Conservation (phyloP, 2,888 invertebrate genomes). For the Drosophila buzzatii region DNA sequence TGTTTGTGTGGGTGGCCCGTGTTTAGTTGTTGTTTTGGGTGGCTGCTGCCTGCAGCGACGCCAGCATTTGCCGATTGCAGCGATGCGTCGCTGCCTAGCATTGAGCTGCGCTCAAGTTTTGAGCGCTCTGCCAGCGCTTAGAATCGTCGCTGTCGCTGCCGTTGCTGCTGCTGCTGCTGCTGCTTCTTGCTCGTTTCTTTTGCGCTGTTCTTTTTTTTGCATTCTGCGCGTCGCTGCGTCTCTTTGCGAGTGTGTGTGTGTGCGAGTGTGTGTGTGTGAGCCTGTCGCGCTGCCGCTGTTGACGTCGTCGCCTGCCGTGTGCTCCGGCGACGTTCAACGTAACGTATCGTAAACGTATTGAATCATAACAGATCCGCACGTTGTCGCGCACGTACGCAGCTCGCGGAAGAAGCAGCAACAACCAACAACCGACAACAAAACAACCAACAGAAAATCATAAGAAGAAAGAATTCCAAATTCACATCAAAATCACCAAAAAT, state of each 20-base stretch:
- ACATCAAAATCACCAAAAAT: constrained; percentile 25
- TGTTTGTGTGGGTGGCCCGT: constrained; percentile 62
- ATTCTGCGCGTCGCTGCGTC: constrained; percentile 65
- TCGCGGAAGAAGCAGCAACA: constrained; percentile 77
- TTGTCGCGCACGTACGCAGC: constrained; percentile 84
- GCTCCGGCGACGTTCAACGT: constrained; percentile 71
- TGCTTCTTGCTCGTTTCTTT: constrained; percentile 36
- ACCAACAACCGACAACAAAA: constrained; percentile 20
- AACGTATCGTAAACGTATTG: constrained; percentile 82
- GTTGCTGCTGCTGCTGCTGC: constrained; percentile 17
- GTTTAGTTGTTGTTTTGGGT: constrained; percentile 14
- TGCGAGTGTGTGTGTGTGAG: constrained; percentile 41
- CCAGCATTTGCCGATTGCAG: constrained; percentile 40
- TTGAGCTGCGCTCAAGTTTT: constrained; percentile 61
- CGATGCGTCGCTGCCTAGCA: constrained; percentile 45
- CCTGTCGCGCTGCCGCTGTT: constrained; percentile 70
- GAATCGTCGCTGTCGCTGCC: constrained; percentile 47
- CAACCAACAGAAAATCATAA: constrained; percentile 23
- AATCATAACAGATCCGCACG: constrained; percentile 85
- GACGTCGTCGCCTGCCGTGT: constrained; percentile 70
- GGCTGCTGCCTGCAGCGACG: constrained; percentile 33
- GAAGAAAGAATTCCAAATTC: constrained; percentile 21
- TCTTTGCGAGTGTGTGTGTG: constrained; percentile 24
- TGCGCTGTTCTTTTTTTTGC: constrained; percentile 51
- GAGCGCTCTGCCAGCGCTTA: constrained; percentile 41